Conservation (phyloP, 2,113 vertebrate genomes). For the Ctenodactylus gundi region DNA sequence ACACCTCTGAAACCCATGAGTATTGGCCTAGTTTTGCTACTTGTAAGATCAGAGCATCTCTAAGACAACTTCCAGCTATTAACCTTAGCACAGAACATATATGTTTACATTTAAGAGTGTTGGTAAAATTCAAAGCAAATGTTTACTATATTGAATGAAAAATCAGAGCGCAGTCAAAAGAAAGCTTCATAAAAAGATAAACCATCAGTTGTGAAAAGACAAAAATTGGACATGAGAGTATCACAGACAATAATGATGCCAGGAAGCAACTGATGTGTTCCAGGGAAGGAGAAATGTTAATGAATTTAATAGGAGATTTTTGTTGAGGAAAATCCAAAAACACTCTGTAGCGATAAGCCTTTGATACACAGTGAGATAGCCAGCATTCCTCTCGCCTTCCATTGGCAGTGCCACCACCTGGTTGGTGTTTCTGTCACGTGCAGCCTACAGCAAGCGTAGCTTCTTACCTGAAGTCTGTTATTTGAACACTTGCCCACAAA, state of each 20-base stretch:
- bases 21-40: background rate
- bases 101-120: background rate
- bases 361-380: background rate
- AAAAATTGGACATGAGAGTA: background rate
- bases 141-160: background rate
- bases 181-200: background rate
- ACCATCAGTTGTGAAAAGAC: background rate
- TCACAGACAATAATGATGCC: background rate
- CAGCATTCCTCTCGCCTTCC: background rate
- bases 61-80: background rate
- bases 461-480: background rate
- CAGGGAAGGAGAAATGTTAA: background rate
- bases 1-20: background rate
- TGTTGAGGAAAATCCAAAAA: background rate
- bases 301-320: background rate
- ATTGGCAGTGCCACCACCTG: background rate
- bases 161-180: background rate
- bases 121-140: constrained; percentile 20
- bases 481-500: constrained; percentile 8
- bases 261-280: background rate
- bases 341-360: background rate
- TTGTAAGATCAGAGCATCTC: background rate
- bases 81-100: background rate
- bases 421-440: background rate
- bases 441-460: background rate